phyloP scores from a whole-genome alignment of 2,888 invertebrate species.

The Aromia moschata region DNA sequence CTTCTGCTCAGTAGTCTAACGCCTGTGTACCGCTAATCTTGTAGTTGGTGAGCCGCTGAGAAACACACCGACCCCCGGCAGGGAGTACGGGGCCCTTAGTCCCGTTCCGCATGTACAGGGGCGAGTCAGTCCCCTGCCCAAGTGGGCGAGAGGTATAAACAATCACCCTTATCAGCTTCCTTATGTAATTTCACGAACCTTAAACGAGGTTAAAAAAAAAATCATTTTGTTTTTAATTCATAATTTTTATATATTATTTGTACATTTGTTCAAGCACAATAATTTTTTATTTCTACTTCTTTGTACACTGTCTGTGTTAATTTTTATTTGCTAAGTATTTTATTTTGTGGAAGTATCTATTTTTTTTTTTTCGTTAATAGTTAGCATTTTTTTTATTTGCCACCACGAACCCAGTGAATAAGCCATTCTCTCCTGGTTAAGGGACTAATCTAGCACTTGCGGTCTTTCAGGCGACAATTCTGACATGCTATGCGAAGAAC shows the following conservation, averaged over 20 bases:
- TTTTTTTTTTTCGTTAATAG: background rate
- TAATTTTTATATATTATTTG: too few species aligned
- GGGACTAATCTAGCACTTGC: slow-evolving; percentile 41
- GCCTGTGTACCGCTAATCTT: slow-evolving; percentile 49
- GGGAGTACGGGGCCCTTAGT: slow-evolving; percentile 62
- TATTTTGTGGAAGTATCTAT: background rate
- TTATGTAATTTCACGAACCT: too few species aligned
- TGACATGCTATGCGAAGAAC: slow-evolving; percentile 68
- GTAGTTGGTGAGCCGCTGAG: slow-evolving; percentile 67
- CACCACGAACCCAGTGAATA: too few species aligned
- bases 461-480: slow-evolving; percentile 66
- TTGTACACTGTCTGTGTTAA: too few species aligned
- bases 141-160: slow-evolving; percentile 68
- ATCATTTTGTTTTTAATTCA: too few species aligned
- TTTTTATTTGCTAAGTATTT: too few species aligned
- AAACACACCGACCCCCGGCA: slow-evolving; percentile 64
- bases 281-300: too few species aligned
- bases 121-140: slow-evolving; percentile 68
- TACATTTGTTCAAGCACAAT: too few species aligned
- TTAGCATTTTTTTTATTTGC: too few species aligned
- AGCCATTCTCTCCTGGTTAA: slow-evolving; percentile 12
- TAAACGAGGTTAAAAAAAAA: too few species aligned
- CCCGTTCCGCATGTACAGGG: slow-evolving; percentile 62
- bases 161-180: slow-evolving; percentile 1
- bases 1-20: slow-evolving; percentile 38